phyloP scores from a whole-genome alignment of 2,888 invertebrate species.

The Acanthococcus lagerstroemiae region DNA sequence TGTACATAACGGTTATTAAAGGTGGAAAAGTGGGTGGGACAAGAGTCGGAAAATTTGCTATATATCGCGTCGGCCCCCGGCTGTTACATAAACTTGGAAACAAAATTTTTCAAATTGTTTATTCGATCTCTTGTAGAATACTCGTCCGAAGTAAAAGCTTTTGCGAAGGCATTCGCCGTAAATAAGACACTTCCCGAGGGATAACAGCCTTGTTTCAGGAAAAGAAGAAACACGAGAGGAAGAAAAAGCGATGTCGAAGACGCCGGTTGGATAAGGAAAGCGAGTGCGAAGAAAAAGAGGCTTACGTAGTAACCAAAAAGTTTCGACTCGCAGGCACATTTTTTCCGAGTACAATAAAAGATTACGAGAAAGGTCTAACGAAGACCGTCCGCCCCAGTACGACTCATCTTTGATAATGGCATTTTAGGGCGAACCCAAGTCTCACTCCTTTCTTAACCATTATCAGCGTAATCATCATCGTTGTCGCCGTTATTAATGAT shows the following conservation, averaged over 20 bases:
- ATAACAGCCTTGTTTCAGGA: background rate
- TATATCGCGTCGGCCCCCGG: slow-evolving; percentile 14
- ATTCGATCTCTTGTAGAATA: slow-evolving; percentile 20
- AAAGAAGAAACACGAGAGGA: background rate
- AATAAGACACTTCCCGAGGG: slow-evolving; percentile 24
- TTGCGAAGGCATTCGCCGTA: slow-evolving; percentile 22
- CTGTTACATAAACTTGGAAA: slow-evolving; percentile 19
- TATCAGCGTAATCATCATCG: too few relatives aligned
- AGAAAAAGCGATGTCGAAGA: background rate
- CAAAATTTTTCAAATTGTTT: slow-evolving; percentile 22
- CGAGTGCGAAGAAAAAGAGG: background rate
- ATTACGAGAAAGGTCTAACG: background rate
- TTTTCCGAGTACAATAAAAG: background rate
- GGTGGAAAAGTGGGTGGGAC: too few relatives aligned
- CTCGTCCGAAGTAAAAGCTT: slow-evolving; percentile 9
- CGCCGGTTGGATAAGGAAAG: background rate
- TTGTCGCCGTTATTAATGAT: too few relatives aligned
- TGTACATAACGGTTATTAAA: too few relatives aligned
- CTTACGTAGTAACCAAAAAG: background rate
- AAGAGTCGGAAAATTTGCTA: too few relatives aligned
- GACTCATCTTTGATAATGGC: background rate
- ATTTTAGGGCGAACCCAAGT: too few relatives aligned
- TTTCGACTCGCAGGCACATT: background rate
- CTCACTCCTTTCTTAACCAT: too few relatives aligned
- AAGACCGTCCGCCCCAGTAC: background rate